Evolutionary conservation across 2,797 vertebrate species (phyloP).

Genomic region (Argyrosomus regius): DNA sequence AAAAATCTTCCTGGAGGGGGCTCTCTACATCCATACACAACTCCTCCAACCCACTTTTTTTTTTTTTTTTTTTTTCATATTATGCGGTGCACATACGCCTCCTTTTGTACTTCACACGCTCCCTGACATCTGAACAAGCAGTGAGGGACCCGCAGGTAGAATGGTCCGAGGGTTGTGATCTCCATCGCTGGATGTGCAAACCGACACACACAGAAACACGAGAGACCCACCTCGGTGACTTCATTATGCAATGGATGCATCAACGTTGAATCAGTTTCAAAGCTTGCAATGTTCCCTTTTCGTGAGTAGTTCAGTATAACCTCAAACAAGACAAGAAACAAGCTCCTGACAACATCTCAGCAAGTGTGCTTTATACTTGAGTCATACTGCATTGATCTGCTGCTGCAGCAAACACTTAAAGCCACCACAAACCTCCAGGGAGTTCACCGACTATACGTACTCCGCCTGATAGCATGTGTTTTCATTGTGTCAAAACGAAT

Average conservation of each 20-base stretch:
- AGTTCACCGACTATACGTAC: conserved; percentile 44
- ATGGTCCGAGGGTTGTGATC: conserved; percentile 39
- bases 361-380: conserved; percentile 14
- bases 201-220: conserved; percentile 14
- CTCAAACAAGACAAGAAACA: conserved; percentile 37
- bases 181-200: conserved; percentile 40
- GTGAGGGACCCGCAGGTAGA: conserved; percentile 35
- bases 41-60: neutral
- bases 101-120: conserved; percentile 28
- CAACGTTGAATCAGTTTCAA: conserved; percentile 41
- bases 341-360: conserved; percentile 37
- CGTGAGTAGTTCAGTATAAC: conserved; percentile 20
- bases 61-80: neutral
- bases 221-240: conserved; percentile 31
- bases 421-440: conserved; percentile 66
- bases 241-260: conserved; percentile 43
- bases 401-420: conserved; percentile 66
- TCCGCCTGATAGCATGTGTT: conserved; percentile 59
- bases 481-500: conserved; percentile 72
- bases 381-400: conserved; percentile 62
- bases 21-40: conserved; percentile 24
- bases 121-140: conserved; percentile 28
- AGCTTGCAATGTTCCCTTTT: conserved; percentile 25
- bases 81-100: conserved; percentile 28
- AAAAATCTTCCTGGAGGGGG: conserved; percentile 21